phyloP scores from a whole-genome alignment of 2,888 invertebrate genomes.

The Macrophya alboannulata region DNA sequence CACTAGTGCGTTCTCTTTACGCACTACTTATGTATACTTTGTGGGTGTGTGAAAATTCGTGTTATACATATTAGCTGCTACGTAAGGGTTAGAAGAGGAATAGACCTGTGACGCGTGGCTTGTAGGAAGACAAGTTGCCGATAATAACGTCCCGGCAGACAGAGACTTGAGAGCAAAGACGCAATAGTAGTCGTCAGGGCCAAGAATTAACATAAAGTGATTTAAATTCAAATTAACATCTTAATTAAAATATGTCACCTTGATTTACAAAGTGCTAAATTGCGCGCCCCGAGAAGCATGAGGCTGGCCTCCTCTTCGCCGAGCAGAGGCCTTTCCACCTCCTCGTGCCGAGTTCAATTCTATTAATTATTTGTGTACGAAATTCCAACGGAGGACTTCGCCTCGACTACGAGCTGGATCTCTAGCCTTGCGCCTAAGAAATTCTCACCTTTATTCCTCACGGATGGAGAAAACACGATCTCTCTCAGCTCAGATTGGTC shows the following conservation, averaged over 20 bases:
- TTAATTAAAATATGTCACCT: slow-evolving; percentile 59
- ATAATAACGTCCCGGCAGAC: slow-evolving; percentile 19
- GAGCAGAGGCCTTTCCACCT: slow-evolving; percentile 18
- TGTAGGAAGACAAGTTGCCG: slow-evolving; percentile 26
- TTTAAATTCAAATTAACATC: slow-evolving; percentile 59
- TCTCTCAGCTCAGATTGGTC: slow-evolving; percentile 34
- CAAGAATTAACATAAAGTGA: slow-evolving; percentile 57
- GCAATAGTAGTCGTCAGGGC: slow-evolving; percentile 47
- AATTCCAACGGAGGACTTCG: slow-evolving; percentile 31
- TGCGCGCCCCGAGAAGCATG: slow-evolving; percentile 45
- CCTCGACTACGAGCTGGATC: background rate
- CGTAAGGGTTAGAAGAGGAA: background rate
- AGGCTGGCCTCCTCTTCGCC: slow-evolving; percentile 29
- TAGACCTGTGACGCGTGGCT: slow-evolving; percentile 21
- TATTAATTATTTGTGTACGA: slow-evolving; percentile 55
- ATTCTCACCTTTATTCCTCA: slow-evolving; percentile 25
- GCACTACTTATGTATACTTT: background rate
- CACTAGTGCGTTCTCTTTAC: background rate
- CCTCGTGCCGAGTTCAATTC: slow-evolving; percentile 35
- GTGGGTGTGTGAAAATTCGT: background rate
- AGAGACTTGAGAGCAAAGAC: slow-evolving; percentile 28
- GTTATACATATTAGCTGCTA: background rate
- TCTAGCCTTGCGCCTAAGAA: slow-evolving; percentile 12
- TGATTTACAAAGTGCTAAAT: slow-evolving; percentile 59
- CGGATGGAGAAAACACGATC: slow-evolving; percentile 3